Conservation (phyloP, 2,888 invertebrate genomes). For the Agriotes lineatus region DNA sequence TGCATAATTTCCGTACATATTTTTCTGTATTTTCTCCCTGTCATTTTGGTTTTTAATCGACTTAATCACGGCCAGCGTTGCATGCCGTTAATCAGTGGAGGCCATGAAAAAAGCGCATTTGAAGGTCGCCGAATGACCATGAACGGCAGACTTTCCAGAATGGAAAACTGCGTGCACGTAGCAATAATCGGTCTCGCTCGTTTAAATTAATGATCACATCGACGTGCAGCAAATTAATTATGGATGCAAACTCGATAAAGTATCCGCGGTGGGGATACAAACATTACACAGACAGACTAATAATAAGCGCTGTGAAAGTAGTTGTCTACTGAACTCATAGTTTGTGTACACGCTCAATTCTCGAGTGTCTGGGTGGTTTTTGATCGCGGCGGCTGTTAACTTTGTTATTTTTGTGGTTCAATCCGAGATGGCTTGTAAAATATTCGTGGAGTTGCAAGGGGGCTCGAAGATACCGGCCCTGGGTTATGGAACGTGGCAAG, state of each 20-base stretch:
- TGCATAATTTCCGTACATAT: too few relatives aligned
- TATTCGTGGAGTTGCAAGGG: slow-evolving; percentile 10
- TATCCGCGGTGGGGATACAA: neutral
- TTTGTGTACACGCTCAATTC: neutral
- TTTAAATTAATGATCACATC: too few relatives aligned
- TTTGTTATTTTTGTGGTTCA: neutral
- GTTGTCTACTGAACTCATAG: neutral
- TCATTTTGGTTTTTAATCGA: too few relatives aligned
- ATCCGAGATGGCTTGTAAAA: neutral
- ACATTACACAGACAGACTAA: neutral
- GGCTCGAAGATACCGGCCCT: slow-evolving; percentile 78
- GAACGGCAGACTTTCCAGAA: neutral
- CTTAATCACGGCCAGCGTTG: too few relatives aligned
- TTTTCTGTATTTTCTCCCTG: too few relatives aligned
- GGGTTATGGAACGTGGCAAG: slow-evolving; percentile 87
- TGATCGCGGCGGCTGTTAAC: neutral
- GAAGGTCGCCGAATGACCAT: neutral
- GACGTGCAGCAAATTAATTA: neutral
- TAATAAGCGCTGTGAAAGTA: too few relatives aligned
- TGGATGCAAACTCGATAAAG: neutral
- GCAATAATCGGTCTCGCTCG: too few relatives aligned
- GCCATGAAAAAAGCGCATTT: neutral
- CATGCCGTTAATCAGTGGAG: too few relatives aligned
- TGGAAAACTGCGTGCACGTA: too few relatives aligned
- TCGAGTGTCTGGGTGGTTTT: neutral